A percentile compares a stretch with the other conserved stretches of the same genome.
phyloP scores from a whole-genome alignment of 1,140 invertebrate species.

The Eupeodes corollae region DNA sequence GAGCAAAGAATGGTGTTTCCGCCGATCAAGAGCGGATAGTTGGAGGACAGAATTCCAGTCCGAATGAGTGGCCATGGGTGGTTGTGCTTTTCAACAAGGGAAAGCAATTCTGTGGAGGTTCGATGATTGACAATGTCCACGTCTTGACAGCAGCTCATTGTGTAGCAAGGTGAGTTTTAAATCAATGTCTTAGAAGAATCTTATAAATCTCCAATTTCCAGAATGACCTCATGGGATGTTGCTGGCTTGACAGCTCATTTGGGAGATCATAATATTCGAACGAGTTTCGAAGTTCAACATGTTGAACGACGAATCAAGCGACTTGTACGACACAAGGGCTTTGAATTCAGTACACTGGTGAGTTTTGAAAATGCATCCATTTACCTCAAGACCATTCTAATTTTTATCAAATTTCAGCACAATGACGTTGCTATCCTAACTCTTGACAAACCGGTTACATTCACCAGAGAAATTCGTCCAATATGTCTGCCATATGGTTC shows the following conservation, averaged over 20 bases:
- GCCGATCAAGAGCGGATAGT: constrained; percentile 63
- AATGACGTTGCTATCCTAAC: constrained; percentile 81
- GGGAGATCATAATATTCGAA: constrained; percentile 72
- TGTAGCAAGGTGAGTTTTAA: constrained; percentile 68
- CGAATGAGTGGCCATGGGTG: constrained; percentile 78
- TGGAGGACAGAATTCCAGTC: constrained; percentile 67
- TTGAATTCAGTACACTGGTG: constrained; percentile 71
- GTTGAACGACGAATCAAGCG: constrained; percentile 65
- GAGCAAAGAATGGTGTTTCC: constrained; percentile 21
- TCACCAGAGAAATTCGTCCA: constrained; percentile 61
- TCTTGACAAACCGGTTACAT: constrained; percentile 63
- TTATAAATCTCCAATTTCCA: constrained; percentile 36
- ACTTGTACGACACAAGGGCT: constrained; percentile 71
- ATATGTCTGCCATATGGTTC: constrained; percentile 65
- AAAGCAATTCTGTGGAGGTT: constrained; percentile 81
- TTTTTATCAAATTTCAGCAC: constrained; percentile 42
- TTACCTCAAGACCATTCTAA: not conserved
- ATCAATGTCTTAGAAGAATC: not conserved
- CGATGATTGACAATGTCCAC: constrained; percentile 69
- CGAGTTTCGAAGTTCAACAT: constrained; percentile 57
- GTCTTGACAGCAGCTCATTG: constrained; percentile 86
- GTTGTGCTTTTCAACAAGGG: constrained; percentile 69
- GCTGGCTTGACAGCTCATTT: constrained; percentile 65
- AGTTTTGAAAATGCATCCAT: constrained; percentile 12
- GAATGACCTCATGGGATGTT: constrained; percentile 81